Percentiles rank a stretch among this genome's conserved stretches.
These are phyloP conservation scores for Drosophila nigricruria DNA, from an alignment of 2,888 invertebrate genomes.

Conservation along the genomic window DNA sequence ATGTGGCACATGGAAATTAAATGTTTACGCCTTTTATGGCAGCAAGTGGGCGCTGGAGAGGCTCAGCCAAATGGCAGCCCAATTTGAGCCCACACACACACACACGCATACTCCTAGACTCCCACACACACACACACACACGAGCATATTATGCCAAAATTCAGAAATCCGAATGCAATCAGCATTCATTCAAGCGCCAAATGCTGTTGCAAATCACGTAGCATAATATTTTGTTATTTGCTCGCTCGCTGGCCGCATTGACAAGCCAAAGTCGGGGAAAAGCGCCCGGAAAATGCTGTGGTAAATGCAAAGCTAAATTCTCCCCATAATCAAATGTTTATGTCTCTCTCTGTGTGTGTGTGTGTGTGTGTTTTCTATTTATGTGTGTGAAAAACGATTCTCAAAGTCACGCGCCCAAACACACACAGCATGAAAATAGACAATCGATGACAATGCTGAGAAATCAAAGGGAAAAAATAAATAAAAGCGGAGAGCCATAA, in stretches of 20 bases:
- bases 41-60: constrained; percentile 68
- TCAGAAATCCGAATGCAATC: constrained; percentile 58
- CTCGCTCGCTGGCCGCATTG: constrained; percentile 37
- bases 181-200: constrained; percentile 66
- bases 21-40: constrained; percentile 80
- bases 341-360: background rate
- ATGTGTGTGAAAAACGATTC: constrained; percentile 55
- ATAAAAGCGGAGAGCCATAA: background rate
- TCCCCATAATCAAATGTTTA: constrained; percentile 16
- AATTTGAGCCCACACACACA: constrained; percentile 40
- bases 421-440: constrained; percentile 42
- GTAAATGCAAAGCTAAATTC: constrained; percentile 45
- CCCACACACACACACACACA: constrained; percentile 9
- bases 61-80: constrained; percentile 59
- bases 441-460: constrained; percentile 57
- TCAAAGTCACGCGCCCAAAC: constrained; percentile 74
- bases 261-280: constrained; percentile 58
- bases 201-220: constrained; percentile 74
- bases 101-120: constrained; percentile 9
- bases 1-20: constrained; percentile 73
- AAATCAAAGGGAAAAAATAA: constrained; percentile 7
- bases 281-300: constrained; percentile 38
- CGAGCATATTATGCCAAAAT: constrained; percentile 28
- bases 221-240: constrained; percentile 75
- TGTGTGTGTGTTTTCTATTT: constrained; percentile 24